Evolutionary conservation across 2,888 invertebrate genomes (phyloP).

Genomic region (Lissocephala sabroskyi): DNA sequence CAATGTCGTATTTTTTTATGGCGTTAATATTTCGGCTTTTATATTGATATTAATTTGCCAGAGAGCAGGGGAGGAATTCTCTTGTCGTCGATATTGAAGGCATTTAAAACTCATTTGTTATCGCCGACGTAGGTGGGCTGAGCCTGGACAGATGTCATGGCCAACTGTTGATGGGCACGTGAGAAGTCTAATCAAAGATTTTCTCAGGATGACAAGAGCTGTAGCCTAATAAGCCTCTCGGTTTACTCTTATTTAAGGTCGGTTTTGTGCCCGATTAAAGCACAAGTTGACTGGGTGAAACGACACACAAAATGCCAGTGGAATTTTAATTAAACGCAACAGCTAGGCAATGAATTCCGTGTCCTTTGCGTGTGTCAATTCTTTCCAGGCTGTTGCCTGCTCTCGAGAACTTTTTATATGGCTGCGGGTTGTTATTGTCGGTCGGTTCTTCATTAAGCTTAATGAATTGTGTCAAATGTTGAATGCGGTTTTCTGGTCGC

Average conservation of each 20-base stretch:
- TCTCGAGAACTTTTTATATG: constrained; percentile 19
- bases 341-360: constrained; percentile 31
- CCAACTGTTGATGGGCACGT: constrained; percentile 32
- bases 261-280: constrained; percentile 60
- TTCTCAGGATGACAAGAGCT: too few species aligned
- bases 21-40: constrained; percentile 38
- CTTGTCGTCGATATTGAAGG: constrained; percentile 49
- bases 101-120: constrained; percentile 61
- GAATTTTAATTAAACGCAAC: constrained; percentile 69
- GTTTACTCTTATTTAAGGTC: constrained; percentile 61
- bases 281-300: constrained; percentile 39
- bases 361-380: neutral
- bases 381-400: constrained; percentile 16
- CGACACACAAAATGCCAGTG: constrained; percentile 59
- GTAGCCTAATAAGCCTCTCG: too few species aligned
- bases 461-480: constrained; percentile 62
- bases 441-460: constrained; percentile 64
- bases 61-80: constrained; percentile 26
- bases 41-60: constrained; percentile 43
- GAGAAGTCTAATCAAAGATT: too few species aligned
- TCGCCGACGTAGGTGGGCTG: neutral
- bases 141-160: constrained; percentile 12
- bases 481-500: constrained; percentile 26
- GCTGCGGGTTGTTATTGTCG: constrained; percentile 6
- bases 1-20: constrained; percentile 26